Evolutionary conservation across 1,140 invertebrate genomes (phyloP).

Genomic region (Meteorus sp.): DNA sequence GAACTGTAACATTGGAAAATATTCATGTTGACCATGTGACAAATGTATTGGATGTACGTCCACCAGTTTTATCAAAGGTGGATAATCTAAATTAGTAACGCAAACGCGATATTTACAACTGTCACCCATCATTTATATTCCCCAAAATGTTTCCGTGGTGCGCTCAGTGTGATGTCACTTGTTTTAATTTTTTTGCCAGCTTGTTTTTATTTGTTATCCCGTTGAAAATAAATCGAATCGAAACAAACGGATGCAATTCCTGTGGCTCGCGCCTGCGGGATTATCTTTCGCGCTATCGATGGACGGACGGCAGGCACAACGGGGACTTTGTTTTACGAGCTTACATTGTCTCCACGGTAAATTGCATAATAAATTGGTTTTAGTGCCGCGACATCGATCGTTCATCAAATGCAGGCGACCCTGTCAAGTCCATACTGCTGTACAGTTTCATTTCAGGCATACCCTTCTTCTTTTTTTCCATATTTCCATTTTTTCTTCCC

Average conservation of each 20-base stretch:
- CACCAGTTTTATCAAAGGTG: constrained; percentile 26
- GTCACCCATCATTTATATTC: constrained; percentile 26
- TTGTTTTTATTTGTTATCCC: constrained; percentile 21
- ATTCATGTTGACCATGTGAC: constrained; percentile 4
- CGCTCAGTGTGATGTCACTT: background rate
- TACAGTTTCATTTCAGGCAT: background rate
- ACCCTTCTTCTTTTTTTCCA: constrained; percentile 6
- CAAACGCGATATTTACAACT: constrained; percentile 34
- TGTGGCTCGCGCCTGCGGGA: constrained; percentile 26
- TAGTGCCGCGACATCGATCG: constrained; percentile 23
- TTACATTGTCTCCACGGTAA: constrained; percentile 32
- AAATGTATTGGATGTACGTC: constrained; percentile 21
- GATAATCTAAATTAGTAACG: constrained; percentile 38
- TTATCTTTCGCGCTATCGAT: constrained; percentile 33
- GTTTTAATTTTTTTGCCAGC: constrained; percentile 2
- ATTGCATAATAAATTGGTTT: constrained; percentile 32
- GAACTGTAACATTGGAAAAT: background rate
- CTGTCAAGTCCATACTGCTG: constrained; percentile 18
- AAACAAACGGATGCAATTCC: constrained; percentile 23
- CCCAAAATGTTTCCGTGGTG: constrained; percentile 10
- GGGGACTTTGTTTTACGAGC: constrained; percentile 36
- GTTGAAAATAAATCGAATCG: constrained; percentile 27
- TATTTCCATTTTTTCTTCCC: background rate
- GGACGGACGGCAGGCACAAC: constrained; percentile 17
- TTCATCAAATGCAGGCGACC: constrained; percentile 20